These are phyloP conservation scores for Indicator maculatus DNA, from an alignment of 2,113 vertebrate species.

Conservation along the genomic window DNA sequence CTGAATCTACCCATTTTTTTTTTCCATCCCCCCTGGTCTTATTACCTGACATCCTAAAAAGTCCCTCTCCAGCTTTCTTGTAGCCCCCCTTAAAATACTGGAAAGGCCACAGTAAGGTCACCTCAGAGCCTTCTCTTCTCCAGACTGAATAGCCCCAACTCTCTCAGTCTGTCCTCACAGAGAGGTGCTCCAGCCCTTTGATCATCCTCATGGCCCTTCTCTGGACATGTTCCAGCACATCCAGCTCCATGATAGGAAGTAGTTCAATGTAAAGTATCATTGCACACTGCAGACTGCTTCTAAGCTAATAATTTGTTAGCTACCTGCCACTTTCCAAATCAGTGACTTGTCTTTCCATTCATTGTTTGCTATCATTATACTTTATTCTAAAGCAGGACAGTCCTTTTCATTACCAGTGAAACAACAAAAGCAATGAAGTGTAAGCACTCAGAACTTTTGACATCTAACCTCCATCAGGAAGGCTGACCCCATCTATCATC, in stretches of 20 bases:
- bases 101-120: no score
- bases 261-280: background rate
- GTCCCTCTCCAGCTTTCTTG: no score
- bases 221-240: background rate
- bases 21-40: no score
- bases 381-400: background rate
- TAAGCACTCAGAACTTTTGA: background rate
- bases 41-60: no score
- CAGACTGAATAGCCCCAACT: no score
- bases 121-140: no score
- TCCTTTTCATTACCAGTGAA: background rate
- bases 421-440: background rate
- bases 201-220: background rate
- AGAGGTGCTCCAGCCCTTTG: background rate
- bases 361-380: background rate
- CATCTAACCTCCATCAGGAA: background rate
- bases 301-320: background rate
- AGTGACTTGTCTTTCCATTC: background rate
- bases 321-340: background rate
- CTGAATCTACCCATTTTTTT: no score
- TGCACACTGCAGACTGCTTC: background rate
- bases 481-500: background rate
- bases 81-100: no score
- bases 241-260: background rate
- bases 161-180: background rate